A percentile compares a stretch with the other conserved stretches of the same genome.
phyloP scores from a whole-genome alignment of 2,797 vertebrate genomes.

The Melanotaenia nigrans region DNA sequence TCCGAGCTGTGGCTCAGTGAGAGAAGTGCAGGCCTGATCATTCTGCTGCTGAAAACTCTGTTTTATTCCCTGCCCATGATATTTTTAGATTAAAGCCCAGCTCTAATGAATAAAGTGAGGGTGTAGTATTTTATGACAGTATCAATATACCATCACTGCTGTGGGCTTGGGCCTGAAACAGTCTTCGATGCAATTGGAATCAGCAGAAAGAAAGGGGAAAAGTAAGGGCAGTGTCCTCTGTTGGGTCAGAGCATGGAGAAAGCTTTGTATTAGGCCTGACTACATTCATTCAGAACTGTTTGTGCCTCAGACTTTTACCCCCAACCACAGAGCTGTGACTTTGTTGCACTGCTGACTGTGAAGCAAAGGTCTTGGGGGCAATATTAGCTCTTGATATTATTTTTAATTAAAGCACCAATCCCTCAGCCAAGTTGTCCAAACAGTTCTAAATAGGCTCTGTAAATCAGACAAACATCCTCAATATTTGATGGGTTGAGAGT shows the following conservation, averaged over 20 bases:
- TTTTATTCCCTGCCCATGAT: conserved; percentile 81
- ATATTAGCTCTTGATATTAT: conserved; percentile 85
- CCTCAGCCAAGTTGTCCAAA: conserved; percentile 83
- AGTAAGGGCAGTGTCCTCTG: conserved; percentile 33
- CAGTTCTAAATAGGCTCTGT: conserved; percentile 80
- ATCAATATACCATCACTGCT: conserved; percentile 77
- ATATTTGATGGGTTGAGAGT: conserved; percentile 76
- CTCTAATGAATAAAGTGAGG: conserved; percentile 81
- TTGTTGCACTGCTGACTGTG: conserved; percentile 76
- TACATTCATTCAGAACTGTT: conserved; percentile 57
- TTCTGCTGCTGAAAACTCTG: conserved; percentile 75
- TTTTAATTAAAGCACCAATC: conserved; percentile 86
- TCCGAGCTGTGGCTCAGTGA: conserved; percentile 78
- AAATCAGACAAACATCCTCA: conserved; percentile 86
- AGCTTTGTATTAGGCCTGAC: conserved; percentile 55
- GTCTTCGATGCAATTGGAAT: conserved; percentile 65
- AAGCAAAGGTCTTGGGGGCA: conserved; percentile 73
- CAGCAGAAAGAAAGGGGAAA: conserved; percentile 48
- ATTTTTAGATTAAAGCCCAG: conserved; percentile 87
- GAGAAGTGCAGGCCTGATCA: conserved; percentile 74
- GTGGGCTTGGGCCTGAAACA: conserved; percentile 58
- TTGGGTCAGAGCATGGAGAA: conserved; percentile 47
- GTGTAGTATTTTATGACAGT: conserved; percentile 82
- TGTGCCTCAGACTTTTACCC: conserved; percentile 48
- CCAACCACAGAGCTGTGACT: conserved; percentile 66